Evolutionary conservation across 2,888 invertebrate genomes (phyloP), one percentile per base, ranked within the genome.

Genomic region (Drosophila limbata): DNA sequence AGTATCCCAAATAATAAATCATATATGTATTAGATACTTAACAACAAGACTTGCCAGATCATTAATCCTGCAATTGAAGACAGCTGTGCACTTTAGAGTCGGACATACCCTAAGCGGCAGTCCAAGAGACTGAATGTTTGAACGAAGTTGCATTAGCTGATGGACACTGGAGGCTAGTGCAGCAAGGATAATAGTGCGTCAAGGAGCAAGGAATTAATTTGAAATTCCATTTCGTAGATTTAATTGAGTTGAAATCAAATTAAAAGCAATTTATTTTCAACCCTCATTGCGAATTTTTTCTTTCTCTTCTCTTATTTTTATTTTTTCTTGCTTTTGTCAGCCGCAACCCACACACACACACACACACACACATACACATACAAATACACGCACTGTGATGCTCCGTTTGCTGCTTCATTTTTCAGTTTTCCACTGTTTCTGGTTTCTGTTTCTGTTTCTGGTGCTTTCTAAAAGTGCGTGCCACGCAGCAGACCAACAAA

Each of bases 241-340:
- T 92, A 92, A 92, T 92, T 92, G 91, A 92, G 92, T 91, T 91
- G 91, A 92, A 92, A 92, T 92, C 91, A 90, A 92, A 92, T 92
- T 92, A 92, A 92, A 92, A 90, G 90, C 88, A 90, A 91, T 91
- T 90, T 89, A 90, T 90, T 91, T 90, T 79, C 89, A 90, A 91
- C 91, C 92, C 91, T 84, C 87, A 81, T 80, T 86, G 87, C 86
- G 75, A 86, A 80, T 81, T 88, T 83, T 82, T 83, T 59, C 28
- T 57, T 3, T 40, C 8, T 44, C 13, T 62, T 4, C 25, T 48
- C 28, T 28, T 28, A 28, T 28, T 25, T 25, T 25, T 28, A 25
- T 25, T 21, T 62, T 47, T 60, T 51, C 44, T 51, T 67, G 25
- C 35, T 19, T 13, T 53, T 50, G 50, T 53, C 61, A 56, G 65